Conservation (phyloP, 1,140 invertebrate genomes). For the Drosophila arizonae region DNA sequence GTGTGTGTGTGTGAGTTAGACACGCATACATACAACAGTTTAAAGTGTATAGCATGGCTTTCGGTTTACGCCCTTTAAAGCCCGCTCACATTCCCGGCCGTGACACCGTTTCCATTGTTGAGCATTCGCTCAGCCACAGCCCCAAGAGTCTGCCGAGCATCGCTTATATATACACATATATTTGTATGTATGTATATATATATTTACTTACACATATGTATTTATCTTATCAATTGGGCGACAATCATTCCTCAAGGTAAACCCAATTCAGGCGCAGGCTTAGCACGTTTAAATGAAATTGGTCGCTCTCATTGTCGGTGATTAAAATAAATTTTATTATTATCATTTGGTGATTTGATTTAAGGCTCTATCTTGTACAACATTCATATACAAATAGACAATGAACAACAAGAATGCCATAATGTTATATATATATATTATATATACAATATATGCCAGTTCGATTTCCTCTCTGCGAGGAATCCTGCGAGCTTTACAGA, state of each 20-base stretch:
- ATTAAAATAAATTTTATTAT: conserved; percentile 51
- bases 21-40: conserved; percentile 30
- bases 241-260: conserved; percentile 25
- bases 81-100: conserved; percentile 69
- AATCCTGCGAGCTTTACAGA: too few species aligned
- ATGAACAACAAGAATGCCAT: conserved; percentile 20
- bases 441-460: conserved; percentile 1
- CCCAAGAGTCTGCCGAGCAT: conserved; percentile 9
- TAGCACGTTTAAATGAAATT: background rate
- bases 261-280: conserved; percentile 11
- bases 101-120: conserved; percentile 77
- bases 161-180: background rate
- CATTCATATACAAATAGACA: conserved; percentile 21
- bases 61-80: conserved; percentile 38
- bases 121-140: conserved; percentile 32
- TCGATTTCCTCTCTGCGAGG: background rate
- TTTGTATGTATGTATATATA: conserved; percentile 11
- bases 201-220: conserved; percentile 9
- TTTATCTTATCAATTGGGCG: conserved; percentile 36
- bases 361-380: conserved; percentile 58
- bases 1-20: background rate
- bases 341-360: conserved; percentile 60
- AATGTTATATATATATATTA: background rate
- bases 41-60: conserved; percentile 57
- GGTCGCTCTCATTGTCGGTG: conserved; percentile 23